These are phyloP conservation scores for Pogonomyrmex californicus DNA, from an alignment of 1,140 invertebrate genomes.

Conservation along the genomic window DNA sequence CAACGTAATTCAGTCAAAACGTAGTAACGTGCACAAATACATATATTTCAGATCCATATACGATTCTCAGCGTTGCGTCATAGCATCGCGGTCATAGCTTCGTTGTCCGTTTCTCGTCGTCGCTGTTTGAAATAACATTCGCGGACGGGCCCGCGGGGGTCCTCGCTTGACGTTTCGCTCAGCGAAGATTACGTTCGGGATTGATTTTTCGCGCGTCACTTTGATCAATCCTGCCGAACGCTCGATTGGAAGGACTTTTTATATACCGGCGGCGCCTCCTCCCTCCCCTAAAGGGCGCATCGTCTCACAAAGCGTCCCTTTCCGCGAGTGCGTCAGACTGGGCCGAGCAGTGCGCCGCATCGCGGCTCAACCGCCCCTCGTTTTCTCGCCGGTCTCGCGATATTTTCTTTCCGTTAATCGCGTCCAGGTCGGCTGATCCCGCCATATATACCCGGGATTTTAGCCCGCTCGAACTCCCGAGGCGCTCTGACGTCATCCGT, in stretches of 20 bases:
- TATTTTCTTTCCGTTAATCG: conserved; percentile 79
- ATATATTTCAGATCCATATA: background rate
- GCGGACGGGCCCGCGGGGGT: background rate
- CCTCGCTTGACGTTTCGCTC: conserved; percentile 31
- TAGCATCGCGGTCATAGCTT: too few species aligned
- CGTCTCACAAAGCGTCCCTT: conserved; percentile 17
- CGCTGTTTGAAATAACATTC: conserved; percentile 6
- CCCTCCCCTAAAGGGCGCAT: conserved; percentile 19
- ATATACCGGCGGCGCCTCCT: background rate
- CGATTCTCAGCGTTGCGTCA: background rate
- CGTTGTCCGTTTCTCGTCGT: background rate
- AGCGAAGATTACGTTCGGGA: conserved; percentile 44
- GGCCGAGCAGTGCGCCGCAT: background rate
- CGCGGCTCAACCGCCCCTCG: too few species aligned
- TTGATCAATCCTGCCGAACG: conserved; percentile 44
- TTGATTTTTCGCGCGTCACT: conserved; percentile 34
- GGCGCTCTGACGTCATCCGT: conserved; percentile 66
- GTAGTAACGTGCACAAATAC: background rate
- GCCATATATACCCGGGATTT: background rate
- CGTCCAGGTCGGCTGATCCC: conserved; percentile 25
- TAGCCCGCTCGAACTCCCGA: conserved; percentile 29
- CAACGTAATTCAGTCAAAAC: background rate
- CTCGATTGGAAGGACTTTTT: conserved; percentile 45
- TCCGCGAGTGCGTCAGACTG: background rate
- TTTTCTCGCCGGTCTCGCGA: conserved; percentile 26